Evolutionary conservation across 2,113 vertebrate species (phyloP), one percentile per base, ranked within the genome.

Genomic region (Heterotilapia buettikoferi): DNA sequence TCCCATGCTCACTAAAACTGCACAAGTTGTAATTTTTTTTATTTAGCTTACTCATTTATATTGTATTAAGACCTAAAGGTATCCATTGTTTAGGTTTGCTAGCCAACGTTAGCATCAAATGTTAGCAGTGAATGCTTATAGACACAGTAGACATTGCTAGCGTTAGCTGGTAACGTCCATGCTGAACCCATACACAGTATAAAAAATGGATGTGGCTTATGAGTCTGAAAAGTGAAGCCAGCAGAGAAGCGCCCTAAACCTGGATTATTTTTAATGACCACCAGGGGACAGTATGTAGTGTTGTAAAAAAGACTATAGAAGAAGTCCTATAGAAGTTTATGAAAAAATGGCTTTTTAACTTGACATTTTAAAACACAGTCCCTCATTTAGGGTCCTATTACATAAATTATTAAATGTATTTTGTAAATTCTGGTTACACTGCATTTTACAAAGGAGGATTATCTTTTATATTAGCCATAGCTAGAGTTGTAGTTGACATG

Each of bases 401-500:
- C 2, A 73, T 16, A 73, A 73, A 45, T 45, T 26, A 45, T 26
- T 43, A 4, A 45, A 43, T 71, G 3, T 6, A 4, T 73, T 73
- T 26, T 45, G 13, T 9, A 43, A 3, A 73, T 73, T 47, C 47
- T 73, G 63, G 68, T 73, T 43, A 0, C 13, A 9, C 13, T 45
- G 40, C 24, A 45, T 47, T 73, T 73, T 47, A 29, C 13, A 2
- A 0, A 18, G 1, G 21, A 73, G 40, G 6, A 29, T 47, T 47
- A 47, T 73, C 0, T 26, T 21, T 16, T 21, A 43, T 73, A 1
- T 45, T 38, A 5, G 33, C 0, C 0, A 38, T 45, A 43, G 21
- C 66, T 73, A 4, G 66, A 6, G 8, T 26, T 71, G 0, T 43
- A 26, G 2, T 8, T 68, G n/a, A 68, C 33, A 2, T 13, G 66